Percentiles rank a stretch among this genome's conserved stretches.
These are phyloP conservation scores for Bombus cullumanus DNA, from an alignment of 1,140 invertebrate species.

Conservation along the genomic window DNA sequence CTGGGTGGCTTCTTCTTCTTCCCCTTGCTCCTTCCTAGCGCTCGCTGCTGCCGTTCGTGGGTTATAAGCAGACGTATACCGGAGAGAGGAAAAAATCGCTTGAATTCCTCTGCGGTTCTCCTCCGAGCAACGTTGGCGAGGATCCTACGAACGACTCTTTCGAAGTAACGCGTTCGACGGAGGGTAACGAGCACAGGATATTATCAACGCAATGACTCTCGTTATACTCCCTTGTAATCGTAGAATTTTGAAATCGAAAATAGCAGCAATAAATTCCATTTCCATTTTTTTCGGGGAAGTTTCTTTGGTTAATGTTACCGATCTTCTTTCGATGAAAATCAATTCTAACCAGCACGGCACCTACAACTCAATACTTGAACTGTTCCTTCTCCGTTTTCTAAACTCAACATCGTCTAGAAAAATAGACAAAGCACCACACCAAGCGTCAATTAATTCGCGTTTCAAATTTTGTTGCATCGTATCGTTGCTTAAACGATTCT, in stretches of 20 bases:
- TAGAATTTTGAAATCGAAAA: too few species aligned
- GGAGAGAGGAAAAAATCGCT: constrained; percentile 31
- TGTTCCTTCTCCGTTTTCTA: neutral
- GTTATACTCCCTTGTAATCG: too few species aligned
- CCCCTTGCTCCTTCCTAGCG: neutral
- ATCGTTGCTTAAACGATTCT: neutral
- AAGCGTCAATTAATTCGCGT: neutral
- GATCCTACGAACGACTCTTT: neutral
- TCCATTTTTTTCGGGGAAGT: too few species aligned
- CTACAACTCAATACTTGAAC: neutral
- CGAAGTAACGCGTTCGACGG: neutral
- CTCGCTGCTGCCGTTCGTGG: constrained; percentile 29
- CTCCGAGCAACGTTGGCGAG: too few species aligned
- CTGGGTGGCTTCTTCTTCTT: constrained; percentile 30
- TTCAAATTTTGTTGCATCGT: too few species aligned
- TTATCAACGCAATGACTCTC: neutral
- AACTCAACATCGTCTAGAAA: too few species aligned
- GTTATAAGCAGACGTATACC: constrained; percentile 48
- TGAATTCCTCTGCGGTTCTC: constrained; percentile 8
- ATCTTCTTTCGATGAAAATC: too few species aligned
- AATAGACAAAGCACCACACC: neutral
- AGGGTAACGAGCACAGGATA: neutral
- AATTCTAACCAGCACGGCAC: too few species aligned
- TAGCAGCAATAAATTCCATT: too few species aligned
- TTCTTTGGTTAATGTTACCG: too few species aligned